These are phyloP conservation scores for Drosophila albomicans DNA, from an alignment of 1,140 invertebrate species.

Conservation along the genomic window DNA sequence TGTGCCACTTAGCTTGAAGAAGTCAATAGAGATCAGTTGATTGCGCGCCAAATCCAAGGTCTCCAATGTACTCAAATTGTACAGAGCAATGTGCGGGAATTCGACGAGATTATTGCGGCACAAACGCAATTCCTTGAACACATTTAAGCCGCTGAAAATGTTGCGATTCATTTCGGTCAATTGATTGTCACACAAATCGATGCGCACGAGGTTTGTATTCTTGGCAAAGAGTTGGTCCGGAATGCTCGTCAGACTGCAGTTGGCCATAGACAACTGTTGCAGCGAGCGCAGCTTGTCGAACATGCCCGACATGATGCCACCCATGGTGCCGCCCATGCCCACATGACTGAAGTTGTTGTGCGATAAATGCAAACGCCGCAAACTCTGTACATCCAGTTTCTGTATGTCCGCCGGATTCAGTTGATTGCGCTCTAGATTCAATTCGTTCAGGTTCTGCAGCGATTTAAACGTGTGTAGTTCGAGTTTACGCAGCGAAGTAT, in stretches of 20 bases:
- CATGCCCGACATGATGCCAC: conserved; percentile 83
- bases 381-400: conserved; percentile 89
- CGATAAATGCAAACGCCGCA: conserved; percentile 90
- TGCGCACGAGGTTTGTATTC: conserved; percentile 89
- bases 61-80: conserved; percentile 90
- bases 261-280: conserved; percentile 89
- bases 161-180: conserved; percentile 88
- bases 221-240: conserved; percentile 90
- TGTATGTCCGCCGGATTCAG: conserved; percentile 88
- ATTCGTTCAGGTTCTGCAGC: conserved; percentile 88
- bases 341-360: conserved; percentile 92
- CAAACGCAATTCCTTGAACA: conserved; percentile 90
- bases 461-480: conserved; percentile 88
- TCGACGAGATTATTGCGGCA: conserved; percentile 90
- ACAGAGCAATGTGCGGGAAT: conserved; percentile 91
- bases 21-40: conserved; percentile 89
- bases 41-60: conserved; percentile 90
- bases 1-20: conserved; percentile 90
- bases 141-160: conserved; percentile 89
- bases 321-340: conserved; percentile 82
- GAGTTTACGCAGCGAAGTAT: conserved; percentile 86
- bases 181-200: conserved; percentile 90
- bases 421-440: conserved; percentile 91
- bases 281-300: conserved; percentile 91
- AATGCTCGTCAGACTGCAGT: conserved; percentile 88